Conservation (phyloP, 2,888 invertebrate species). For the Danaus chrysippus region DNA sequence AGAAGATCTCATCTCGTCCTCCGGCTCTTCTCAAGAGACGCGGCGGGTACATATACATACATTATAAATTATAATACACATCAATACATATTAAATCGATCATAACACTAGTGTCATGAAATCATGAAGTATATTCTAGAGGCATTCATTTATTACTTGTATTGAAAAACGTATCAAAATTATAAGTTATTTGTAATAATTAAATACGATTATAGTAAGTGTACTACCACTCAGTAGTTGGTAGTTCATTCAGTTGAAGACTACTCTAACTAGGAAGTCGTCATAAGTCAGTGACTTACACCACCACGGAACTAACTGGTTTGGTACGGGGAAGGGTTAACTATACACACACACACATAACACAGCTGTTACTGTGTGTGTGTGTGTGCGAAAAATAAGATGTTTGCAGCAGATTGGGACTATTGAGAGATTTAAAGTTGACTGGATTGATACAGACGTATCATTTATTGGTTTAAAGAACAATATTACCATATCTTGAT, state of each 20-base stretch:
- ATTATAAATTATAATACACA: not conserved
- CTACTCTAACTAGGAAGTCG: not conserved
- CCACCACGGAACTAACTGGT: conserved; percentile 51
- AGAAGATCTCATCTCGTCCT: conserved; percentile 33
- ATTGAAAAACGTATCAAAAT: no score
- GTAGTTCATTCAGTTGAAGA: no score
- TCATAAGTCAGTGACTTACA: conserved; percentile 18
- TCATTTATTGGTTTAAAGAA: no score
- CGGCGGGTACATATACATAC: conserved; percentile 14
- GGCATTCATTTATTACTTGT: no score
- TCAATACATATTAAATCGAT: not conserved
- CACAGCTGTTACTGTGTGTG: conserved; percentile 28
- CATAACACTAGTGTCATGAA: not conserved
- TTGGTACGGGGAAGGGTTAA: conserved; percentile 53
- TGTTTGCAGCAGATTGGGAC: not conserved
- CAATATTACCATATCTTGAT: no score
- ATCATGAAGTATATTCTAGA: not conserved
- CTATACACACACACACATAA: conserved; percentile 35
- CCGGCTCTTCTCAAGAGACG: conserved; percentile 19
- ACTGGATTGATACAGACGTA: no score
- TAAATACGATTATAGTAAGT: no score
- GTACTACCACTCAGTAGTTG: no score
- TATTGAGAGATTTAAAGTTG: not conserved
- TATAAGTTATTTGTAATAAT: no score
- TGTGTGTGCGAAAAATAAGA: conserved; percentile 27